Conservation (phyloP, 2,888 invertebrate genomes). For the Caenorhabditis sulstoni region DNA sequence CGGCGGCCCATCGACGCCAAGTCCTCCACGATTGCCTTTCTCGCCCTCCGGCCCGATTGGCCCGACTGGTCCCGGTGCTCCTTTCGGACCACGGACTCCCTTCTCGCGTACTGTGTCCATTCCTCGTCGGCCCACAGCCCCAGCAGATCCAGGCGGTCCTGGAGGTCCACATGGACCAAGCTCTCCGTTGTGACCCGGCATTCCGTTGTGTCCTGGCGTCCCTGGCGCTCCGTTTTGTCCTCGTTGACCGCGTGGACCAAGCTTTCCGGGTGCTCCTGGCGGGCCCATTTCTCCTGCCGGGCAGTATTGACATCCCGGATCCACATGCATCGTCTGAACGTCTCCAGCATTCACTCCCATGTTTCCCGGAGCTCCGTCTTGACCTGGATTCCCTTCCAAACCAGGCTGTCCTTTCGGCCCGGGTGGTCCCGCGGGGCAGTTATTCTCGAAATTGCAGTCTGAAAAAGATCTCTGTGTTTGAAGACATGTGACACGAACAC, state of each 20-base stretch:
- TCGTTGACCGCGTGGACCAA: constrained; percentile 61
- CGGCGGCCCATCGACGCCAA: constrained; percentile 49
- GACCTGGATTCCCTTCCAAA: constrained; percentile 38
- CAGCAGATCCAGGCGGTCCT: constrained; percentile 55
- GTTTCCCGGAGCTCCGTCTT: constrained; percentile 55
- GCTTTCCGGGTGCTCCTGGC: constrained; percentile 55
- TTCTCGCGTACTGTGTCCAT: constrained; percentile 61
- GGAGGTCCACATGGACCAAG: constrained; percentile 56
- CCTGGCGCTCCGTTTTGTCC: constrained; percentile 62
- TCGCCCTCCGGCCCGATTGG: constrained; percentile 52
- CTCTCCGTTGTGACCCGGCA: constrained; percentile 63
- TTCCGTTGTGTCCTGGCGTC: constrained; percentile 61
- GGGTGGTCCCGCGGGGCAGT: constrained; percentile 64
- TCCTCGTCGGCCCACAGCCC: constrained; percentile 57
- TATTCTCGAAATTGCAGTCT: constrained; percentile 63
- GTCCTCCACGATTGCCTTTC: constrained; percentile 45
- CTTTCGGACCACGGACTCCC: constrained; percentile 60
- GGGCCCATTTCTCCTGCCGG: constrained; percentile 66
- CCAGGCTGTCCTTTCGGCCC: constrained; percentile 61
- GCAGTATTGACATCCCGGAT: constrained; percentile 62
- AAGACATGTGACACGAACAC: constrained; percentile 2
- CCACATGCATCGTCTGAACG: constrained; percentile 50
- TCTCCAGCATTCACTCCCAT: constrained; percentile 43
- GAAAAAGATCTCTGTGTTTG: background rate
- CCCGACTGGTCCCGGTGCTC: constrained; percentile 50